Percentiles rank a stretch among this genome's conserved stretches.
These are phyloP conservation scores for Schizaphis graminum DNA, from an alignment of 2,888 invertebrate genomes.

Conservation along the genomic window DNA sequence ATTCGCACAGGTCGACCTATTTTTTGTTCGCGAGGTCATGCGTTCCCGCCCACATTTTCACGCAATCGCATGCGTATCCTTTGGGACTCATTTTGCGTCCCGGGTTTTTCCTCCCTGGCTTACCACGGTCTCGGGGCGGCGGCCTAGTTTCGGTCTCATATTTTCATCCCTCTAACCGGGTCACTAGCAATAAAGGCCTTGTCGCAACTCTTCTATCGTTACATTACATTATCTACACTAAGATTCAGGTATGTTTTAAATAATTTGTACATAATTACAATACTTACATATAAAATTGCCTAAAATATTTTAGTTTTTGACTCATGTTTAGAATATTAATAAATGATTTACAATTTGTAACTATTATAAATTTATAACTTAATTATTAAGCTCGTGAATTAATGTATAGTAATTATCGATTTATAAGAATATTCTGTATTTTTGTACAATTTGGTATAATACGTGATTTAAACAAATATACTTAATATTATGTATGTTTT, in stretches of 20 bases:
- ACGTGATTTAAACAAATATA: not conserved
- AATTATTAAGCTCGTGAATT: not conserved
- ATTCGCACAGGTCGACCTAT: slow-evolving; percentile 54
- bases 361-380: not conserved
- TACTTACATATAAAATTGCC: not conserved
- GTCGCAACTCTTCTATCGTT: slow-evolving; percentile 59
- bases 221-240: slow-evolving; percentile 29
- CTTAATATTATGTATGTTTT: not conserved
- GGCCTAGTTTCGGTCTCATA: slow-evolving; percentile 58
- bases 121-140: not conserved
- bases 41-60: slow-evolving; percentile 55
- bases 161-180: slow-evolving; percentile 61
- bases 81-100: slow-evolving; percentile 53
- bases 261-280: not conserved
- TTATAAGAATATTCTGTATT: not conserved
- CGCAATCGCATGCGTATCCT: slow-evolving; percentile 61
- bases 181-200: slow-evolving; percentile 61
- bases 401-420: not conserved
- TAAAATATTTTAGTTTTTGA: not conserved
- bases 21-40: slow-evolving; percentile 40
- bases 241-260: slow-evolving; percentile 53
- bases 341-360: not conserved
- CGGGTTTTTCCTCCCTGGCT: slow-evolving; percentile 56
- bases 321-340: not conserved
- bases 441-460: not conserved